Conservation (phyloP, 2,113 vertebrate genomes). For the Seriola dumerili region DNA sequence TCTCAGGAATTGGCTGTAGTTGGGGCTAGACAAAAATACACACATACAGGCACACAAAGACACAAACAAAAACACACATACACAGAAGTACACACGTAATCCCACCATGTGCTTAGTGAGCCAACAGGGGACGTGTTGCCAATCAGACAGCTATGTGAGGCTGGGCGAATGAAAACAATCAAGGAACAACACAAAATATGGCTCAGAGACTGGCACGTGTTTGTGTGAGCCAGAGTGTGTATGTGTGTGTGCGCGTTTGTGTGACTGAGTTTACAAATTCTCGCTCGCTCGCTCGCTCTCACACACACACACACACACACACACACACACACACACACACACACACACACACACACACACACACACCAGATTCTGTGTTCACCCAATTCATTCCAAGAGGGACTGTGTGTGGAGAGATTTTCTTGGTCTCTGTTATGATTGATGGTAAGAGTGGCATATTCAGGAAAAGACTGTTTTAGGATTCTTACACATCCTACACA, state of each 20-base stretch:
- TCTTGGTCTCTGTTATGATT: conserved; percentile 45
- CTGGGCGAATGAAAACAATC: conserved; percentile 78
- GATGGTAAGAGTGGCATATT: conserved; percentile 12
- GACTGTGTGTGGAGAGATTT: conserved; percentile 30
- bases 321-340: conserved; percentile 21
- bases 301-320: conserved; percentile 15
- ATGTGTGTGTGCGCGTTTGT: conserved; percentile 30
- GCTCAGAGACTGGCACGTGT: conserved; percentile 48
- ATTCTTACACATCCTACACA: neutral
- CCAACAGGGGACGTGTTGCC: conserved; percentile 74
- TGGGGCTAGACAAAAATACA: conserved; percentile 59
- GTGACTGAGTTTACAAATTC: conserved; percentile 55
- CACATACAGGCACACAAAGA: conserved; percentile 46
- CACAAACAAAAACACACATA: conserved; percentile 57
- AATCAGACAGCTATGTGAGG: conserved; percentile 78
- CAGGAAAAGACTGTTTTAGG: conserved; percentile 36
- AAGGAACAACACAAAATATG: conserved; percentile 72
- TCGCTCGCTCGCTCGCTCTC: too few relatives aligned
- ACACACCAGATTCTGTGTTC: conserved; percentile 27
- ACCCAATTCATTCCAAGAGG: conserved; percentile 49
- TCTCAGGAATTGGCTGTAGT: conserved; percentile 73
- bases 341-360: conserved; percentile 18
- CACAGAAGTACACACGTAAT: conserved; percentile 76
- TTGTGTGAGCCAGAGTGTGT: conserved; percentile 19
- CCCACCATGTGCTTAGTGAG: conserved; percentile 76